Evolutionary conservation across 2,113 vertebrate genomes (phyloP), one percentile per base, ranked within the genome.

Genomic region (Chamaea fasciata): DNA sequence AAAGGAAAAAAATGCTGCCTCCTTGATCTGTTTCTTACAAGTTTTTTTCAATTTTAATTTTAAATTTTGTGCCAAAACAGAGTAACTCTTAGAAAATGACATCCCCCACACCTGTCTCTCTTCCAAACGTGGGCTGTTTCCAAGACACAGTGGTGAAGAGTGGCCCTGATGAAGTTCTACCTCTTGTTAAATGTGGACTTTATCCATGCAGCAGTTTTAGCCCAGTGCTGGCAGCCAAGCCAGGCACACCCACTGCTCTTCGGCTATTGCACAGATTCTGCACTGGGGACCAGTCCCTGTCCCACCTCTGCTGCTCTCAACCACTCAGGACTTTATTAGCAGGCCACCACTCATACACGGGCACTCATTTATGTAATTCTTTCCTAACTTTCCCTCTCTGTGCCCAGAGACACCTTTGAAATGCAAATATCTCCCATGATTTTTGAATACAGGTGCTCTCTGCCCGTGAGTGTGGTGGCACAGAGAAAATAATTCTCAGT

Each of bases 241-340:
- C 63, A 62, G 76, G n/a, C 15, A 33, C 1, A 2, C 5, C 0
- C 0, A 1, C 13, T 71, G 8, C 42, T 83, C 28, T 71, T 60
- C 60, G 63, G 41, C 26, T 52, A 0, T 57, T 47, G 46, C 23
- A 28, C 14, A 21, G n/a, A 69, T 57, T 64, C 50, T 88, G 27
- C 13, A 11, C 27, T 16, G 7, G 11, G 1, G 4, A 81, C 53
- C 33, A 52, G 44, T 13, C 26, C 14, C 23, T 67, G 12, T 24
- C 33, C 39, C 46, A 47, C 10, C 47, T 74, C 67, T 83, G 55
- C 33, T 1, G 2, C 59, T 85, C 35, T 57, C 2, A 4, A 3
- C 13, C 12, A 65, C 70, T 73, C 31, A 33, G 21, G 33, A 57
- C 28, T 14, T 87, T 59, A 67, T 74, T 69, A 62, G 23, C 16